Conservation (phyloP, 2,113 vertebrate species). For the Dascyllus trimaculatus region DNA sequence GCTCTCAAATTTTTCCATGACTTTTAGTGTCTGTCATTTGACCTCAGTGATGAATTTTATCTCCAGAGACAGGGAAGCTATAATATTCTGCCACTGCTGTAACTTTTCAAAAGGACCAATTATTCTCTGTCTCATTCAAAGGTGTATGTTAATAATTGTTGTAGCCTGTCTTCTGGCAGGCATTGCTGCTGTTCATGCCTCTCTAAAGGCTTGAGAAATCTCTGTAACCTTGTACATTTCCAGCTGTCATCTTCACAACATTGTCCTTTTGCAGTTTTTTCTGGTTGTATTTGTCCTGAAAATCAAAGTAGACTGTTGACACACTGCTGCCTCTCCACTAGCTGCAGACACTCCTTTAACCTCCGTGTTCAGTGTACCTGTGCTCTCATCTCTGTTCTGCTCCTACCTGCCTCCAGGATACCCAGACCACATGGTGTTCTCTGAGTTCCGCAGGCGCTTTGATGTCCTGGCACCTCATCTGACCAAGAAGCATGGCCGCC, state of each 20-base stretch:
- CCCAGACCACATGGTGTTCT: slow-evolving; percentile 97
- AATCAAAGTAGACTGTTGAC: neutral
- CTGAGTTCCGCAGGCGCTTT: slow-evolving; percentile 95
- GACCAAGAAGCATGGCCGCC: slow-evolving; percentile 95
- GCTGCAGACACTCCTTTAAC: slow-evolving; percentile 6
- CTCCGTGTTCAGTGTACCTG: neutral
- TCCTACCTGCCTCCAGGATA: slow-evolving; percentile 86
- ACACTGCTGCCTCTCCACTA: neutral
- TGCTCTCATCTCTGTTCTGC: slow-evolving; percentile 6
- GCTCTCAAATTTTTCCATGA: too few species aligned
- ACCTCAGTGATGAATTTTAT: too few species aligned
- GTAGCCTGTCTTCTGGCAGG: neutral
- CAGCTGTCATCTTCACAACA: too few species aligned
- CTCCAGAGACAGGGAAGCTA: too few species aligned
- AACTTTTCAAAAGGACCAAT: too few species aligned
- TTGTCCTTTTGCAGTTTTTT: too few species aligned
- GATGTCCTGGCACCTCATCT: slow-evolving; percentile 95
- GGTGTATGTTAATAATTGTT: too few species aligned
- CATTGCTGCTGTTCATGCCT: neutral
- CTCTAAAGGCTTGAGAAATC: neutral
- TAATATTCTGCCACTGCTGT: too few species aligned
- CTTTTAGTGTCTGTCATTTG: too few species aligned
- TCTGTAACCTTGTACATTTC: too few species aligned
- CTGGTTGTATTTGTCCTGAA: neutral
- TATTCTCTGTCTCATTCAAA: too few species aligned